Evolutionary conservation across 1,140 invertebrate species (phyloP).

Genomic region (Hetaerina americana): DNA sequence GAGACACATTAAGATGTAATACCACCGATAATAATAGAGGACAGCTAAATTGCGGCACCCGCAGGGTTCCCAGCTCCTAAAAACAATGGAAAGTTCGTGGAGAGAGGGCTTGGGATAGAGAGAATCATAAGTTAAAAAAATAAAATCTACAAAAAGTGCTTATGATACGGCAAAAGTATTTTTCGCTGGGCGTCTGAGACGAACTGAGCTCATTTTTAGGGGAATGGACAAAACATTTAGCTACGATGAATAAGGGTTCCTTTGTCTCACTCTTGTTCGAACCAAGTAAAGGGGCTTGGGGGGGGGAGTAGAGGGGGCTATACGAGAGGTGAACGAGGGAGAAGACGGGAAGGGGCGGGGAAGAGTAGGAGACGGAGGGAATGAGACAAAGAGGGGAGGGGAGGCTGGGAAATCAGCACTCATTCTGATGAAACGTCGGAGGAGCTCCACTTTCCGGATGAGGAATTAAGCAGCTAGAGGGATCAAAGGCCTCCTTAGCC

Average conservation of each 20-base stretch:
- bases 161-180: too few relatives aligned
- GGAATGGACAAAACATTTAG: too few relatives aligned
- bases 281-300: background rate
- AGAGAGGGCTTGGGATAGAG: too few relatives aligned
- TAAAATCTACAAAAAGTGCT: too few relatives aligned
- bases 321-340: conserved; percentile 4
- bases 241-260: background rate
- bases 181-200: too few relatives aligned
- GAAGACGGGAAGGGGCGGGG: conserved; percentile 5
- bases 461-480: background rate
- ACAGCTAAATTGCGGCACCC: too few relatives aligned
- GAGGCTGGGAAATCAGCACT: conserved; percentile 13
- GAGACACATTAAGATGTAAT: too few relatives aligned
- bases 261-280: background rate
- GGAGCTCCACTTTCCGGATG: background rate
- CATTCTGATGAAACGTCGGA: background rate
- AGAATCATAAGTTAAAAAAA: too few relatives aligned
- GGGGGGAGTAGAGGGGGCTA: background rate
- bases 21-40: too few relatives aligned
- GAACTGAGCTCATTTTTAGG: too few relatives aligned
- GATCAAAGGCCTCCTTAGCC: background rate
- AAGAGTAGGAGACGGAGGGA: conserved; percentile 8
- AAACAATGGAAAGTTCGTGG: too few relatives aligned
- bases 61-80: too few relatives aligned
- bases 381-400: conserved; percentile 6